Percentiles rank a stretch among this genome's conserved stretches.
Evolutionary conservation across 2,888 invertebrate genomes (phyloP).

Genomic region (Syritta pipiens): DNA sequence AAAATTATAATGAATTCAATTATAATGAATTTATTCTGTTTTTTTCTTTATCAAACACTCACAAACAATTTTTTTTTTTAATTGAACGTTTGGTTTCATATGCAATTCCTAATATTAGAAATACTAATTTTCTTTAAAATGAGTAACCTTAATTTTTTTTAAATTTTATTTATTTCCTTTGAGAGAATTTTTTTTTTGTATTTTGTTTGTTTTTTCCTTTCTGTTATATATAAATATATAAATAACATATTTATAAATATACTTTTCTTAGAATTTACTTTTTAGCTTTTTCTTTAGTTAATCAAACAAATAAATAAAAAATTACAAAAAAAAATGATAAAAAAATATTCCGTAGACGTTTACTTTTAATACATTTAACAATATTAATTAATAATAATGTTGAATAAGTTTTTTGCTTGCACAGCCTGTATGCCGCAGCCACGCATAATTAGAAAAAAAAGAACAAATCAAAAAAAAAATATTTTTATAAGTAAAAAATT

Average conservation of each 20-base stretch:
- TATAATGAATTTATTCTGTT: constrained; percentile 18
- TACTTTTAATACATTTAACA: constrained; percentile 68
- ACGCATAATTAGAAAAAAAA: constrained; percentile 77
- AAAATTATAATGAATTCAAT: constrained; percentile 28
- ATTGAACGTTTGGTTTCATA: constrained; percentile 52
- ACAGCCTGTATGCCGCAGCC: constrained; percentile 80
- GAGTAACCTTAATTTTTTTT: constrained; percentile 18
- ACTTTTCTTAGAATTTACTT: constrained; percentile 67
- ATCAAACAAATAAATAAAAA: constrained; percentile 45
- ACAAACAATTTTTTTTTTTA: constrained; percentile 49
- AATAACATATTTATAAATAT: constrained; percentile 60
- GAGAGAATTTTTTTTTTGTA: constrained; percentile 43
- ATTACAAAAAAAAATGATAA: constrained; percentile 47
- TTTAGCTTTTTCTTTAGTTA: constrained; percentile 65
- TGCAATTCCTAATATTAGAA: constrained; percentile 59
- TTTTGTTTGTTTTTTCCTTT: constrained; percentile 49
- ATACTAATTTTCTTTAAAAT: constrained; percentile 23
- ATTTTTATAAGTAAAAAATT: constrained; percentile 64
- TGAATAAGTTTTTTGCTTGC: constrained; percentile 79
- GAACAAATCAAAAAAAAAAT: constrained; percentile 55
- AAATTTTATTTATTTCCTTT: constrained; percentile 3
- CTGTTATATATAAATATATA: constrained; percentile 51
- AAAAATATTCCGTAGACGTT: constrained; percentile 69
- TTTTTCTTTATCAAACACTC: constrained; percentile 55
- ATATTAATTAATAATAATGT: constrained; percentile 72